Conservation (phyloP, 2,113 vertebrate genomes). For the Protobothrops mucrosquamatus region DNA sequence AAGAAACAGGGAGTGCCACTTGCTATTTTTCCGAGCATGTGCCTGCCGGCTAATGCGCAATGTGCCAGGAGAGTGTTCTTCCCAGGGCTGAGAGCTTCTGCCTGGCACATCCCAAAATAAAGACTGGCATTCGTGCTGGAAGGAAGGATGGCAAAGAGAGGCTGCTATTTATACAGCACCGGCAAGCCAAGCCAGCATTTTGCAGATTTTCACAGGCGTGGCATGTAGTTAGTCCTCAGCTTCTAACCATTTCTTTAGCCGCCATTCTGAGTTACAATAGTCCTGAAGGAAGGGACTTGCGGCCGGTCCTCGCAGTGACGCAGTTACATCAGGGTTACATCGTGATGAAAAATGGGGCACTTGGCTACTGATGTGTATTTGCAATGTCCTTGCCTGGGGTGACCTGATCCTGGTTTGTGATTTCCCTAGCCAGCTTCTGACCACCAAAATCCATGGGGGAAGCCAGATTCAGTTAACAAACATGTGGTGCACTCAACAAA, state of each 20-base stretch:
- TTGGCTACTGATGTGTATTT: no score
- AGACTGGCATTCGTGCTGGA: slow-evolving; percentile 52
- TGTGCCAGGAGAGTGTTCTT: slow-evolving; percentile 54
- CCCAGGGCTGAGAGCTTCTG: slow-evolving; percentile 55
- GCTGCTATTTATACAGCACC: background rate
- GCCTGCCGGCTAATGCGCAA: slow-evolving; percentile 45
- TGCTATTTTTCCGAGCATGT: slow-evolving; percentile 63
- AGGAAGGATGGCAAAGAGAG: slow-evolving; percentile 15
- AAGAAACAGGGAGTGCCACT: slow-evolving; percentile 63
- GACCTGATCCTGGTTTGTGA: background rate
- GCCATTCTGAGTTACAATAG: no score
- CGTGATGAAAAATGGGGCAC: no score
- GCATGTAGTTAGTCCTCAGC: background rate
- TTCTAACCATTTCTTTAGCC: no score
- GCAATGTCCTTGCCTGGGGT: no score
- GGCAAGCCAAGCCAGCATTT: background rate
- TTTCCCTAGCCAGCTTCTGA: background rate
- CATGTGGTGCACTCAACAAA: background rate
- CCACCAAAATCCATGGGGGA: background rate
- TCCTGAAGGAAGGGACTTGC: no score
- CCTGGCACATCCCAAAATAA: slow-evolving; percentile 55
- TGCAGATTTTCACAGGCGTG: background rate
- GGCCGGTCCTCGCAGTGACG: no score
- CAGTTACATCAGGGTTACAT: no score
- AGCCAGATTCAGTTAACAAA: background rate